Evolutionary conservation across 2,113 vertebrate species (phyloP).

Genomic region (Oryzias javanicus): DNA sequence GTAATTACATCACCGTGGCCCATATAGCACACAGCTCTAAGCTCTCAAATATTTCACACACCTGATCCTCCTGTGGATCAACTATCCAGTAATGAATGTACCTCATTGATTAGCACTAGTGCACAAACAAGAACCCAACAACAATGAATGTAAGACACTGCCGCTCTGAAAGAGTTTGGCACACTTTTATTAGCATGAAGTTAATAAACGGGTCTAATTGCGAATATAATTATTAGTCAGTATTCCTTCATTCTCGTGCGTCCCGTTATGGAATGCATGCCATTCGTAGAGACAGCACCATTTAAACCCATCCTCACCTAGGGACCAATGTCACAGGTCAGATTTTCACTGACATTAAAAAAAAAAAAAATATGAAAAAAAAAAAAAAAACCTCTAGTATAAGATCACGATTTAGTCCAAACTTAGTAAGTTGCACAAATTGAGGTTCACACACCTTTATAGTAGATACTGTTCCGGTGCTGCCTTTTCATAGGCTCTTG

Average conservation of each 20-base stretch:
- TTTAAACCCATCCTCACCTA: constrained; percentile 51
- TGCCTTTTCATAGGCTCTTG: constrained; percentile 73
- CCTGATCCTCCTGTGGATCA: constrained; percentile 53
- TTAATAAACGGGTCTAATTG: constrained; percentile 31
- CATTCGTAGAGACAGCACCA: constrained; percentile 45
- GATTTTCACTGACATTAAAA: constrained; percentile 27
- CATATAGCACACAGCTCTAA: constrained; percentile 39
- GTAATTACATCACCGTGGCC: constrained; percentile 36
- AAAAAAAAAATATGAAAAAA: constrained; percentile 17
- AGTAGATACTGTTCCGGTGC: constrained; percentile 71
- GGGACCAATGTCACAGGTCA: constrained; percentile 71
- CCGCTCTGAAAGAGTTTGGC: constrained; percentile 48
- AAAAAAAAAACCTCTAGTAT: too few relatives aligned
- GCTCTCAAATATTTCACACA: constrained; percentile 46
- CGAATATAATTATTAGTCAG: constrained; percentile 12
- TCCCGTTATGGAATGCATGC: constrained; percentile 32
- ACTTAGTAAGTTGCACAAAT: constrained; percentile 36
- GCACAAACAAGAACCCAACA: constrained; percentile 62
- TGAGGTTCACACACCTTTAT: constrained; percentile 39
- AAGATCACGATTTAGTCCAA: constrained; percentile 31
- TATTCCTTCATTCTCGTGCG: constrained; percentile 20
- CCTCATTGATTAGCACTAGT: constrained; percentile 67
- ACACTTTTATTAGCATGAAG: constrained; percentile 29
- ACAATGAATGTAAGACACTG: constrained; percentile 71
- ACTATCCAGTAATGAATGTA: constrained; percentile 75